A percentile compares a stretch with the other conserved stretches of the same genome.
Conservation (phyloP, 2,797 vertebrate genomes). For the Protonibea diacanthus region DNA sequence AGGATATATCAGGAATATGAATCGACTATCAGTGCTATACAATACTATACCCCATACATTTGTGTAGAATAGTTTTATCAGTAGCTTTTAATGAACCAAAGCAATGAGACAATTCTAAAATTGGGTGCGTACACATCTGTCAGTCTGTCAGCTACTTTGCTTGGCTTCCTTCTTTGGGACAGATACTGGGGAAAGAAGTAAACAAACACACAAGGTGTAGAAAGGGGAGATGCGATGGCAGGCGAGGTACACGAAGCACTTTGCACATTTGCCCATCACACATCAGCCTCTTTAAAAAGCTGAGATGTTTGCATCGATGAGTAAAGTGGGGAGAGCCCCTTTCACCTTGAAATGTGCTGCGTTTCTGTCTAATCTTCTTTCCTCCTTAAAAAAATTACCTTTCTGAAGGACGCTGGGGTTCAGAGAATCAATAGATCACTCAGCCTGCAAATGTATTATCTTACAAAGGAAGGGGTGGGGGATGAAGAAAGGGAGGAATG, state of each 20-base stretch:
- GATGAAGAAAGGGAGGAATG: slow-evolving; percentile 15
- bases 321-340: slow-evolving; percentile 56
- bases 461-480: slow-evolving; percentile 67
- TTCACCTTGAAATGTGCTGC: slow-evolving; percentile 79
- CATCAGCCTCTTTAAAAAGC: slow-evolving; percentile 48
- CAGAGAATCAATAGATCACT: slow-evolving; percentile 85
- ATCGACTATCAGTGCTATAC: neutral
- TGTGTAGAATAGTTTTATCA: neutral
- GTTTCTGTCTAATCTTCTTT: slow-evolving; percentile 80
- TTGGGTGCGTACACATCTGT: neutral
- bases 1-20: neutral
- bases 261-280: slow-evolving; percentile 40
- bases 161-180: neutral
- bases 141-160: neutral
- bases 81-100: slow-evolving; percentile 7
- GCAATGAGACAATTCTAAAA: neutral
- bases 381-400: slow-evolving; percentile 81
- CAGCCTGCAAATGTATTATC: slow-evolving; percentile 87
- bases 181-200: neutral
- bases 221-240: neutral
- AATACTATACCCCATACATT: neutral
- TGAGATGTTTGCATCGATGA: slow-evolving; percentile 53
- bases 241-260: slow-evolving; percentile 3
- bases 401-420: slow-evolving; percentile 75
- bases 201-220: slow-evolving; percentile 4